Base-by-base conservation (phyloP, 2,797 vertebrate species). In the Lacerta agilis region DNA sequence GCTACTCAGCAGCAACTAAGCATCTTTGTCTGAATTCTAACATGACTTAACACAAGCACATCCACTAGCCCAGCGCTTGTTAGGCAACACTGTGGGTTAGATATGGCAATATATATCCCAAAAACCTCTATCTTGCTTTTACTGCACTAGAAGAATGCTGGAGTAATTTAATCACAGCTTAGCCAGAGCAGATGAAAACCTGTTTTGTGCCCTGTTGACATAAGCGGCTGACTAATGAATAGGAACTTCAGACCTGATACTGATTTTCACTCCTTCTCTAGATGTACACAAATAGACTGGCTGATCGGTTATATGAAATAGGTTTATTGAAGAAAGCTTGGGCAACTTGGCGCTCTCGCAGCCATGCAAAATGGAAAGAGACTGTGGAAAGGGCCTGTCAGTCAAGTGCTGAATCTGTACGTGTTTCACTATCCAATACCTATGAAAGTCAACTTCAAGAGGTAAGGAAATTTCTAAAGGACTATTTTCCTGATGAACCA, bases 271-370 rank as follows among this genome's bases (percentile, higher is more conserved):
- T 61, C 58, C 18, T 92, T 87, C 89, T 91, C 66, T 93, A 98
- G 96, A 86, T 94, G 95, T 98, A 97, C 92, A 92, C 96, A 95
- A 87, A 96, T 92, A 92, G 80, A 79, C 67, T 97, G 75, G 98
- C 98, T 1, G 96, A 96, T 89, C 97, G 96, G 93, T 97, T 98
- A 89, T 98, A 98, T 95, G 96, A 79, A 83, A 95, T 95, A 87
- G 95, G 96, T 89, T 96, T 99, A 90, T 96, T 98, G 96, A 98
- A 95, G 96, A 99, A 98, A 93, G 97, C 97, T 36, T 99, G 98
- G 98, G 92, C 92, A 4, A 97, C 96, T 2, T 99, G 99, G 99
- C 97, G 92, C 33, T 97, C 97, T 8, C 89, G 97, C 76, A 90
- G 97, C 78, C 96, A 98, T 91, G 96, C 91, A 91, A 97, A 96